A percentile compares a stretch with the other conserved stretches of the same genome.
Evolutionary conservation across 2,888 invertebrate species (phyloP).

Genomic region (Heterodera filipjevi): DNA sequence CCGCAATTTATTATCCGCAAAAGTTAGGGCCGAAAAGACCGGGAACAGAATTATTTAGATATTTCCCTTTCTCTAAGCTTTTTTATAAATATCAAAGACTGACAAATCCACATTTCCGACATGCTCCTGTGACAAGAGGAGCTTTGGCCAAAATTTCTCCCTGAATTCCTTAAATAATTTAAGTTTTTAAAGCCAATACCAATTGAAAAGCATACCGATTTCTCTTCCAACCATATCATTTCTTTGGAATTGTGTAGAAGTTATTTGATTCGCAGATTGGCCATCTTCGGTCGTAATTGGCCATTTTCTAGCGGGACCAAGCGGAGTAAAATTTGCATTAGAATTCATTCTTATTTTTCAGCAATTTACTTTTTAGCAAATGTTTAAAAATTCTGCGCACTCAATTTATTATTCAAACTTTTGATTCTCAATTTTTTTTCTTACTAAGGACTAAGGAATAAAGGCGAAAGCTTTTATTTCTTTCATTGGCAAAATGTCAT

Average conservation of each 20-base stretch:
- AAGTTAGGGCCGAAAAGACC: too few species aligned
- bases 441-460: too few species aligned
- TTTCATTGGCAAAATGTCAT: too few species aligned
- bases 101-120: slow-evolving; percentile 29
- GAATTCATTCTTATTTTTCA: not conserved
- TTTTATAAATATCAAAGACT: not conserved
- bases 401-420: too few species aligned
- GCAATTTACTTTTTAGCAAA: not conserved
- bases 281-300: slow-evolving; percentile 16
- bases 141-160: slow-evolving; percentile 21
- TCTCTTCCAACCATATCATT: slow-evolving; percentile 8
- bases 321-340: slow-evolving; percentile 36
- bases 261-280: not conserved
- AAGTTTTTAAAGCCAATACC: too few species aligned
- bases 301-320: slow-evolving; percentile 30
- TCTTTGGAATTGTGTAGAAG: not conserved
- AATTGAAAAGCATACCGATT: not conserved
- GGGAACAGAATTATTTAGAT: too few species aligned
- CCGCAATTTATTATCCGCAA: too few species aligned
- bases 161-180: slow-evolving; percentile 19
- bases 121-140: slow-evolving; percentile 15
- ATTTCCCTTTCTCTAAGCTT: too few species aligned
- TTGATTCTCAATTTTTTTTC: too few species aligned
- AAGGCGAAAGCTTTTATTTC: too few species aligned
- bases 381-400: too few species aligned